Percentiles rank a stretch among this genome's conserved stretches.
These are phyloP conservation scores for Diploscapter pachys DNA, from an alignment of 1,140 invertebrate genomes.

Conservation along the genomic window DNA sequence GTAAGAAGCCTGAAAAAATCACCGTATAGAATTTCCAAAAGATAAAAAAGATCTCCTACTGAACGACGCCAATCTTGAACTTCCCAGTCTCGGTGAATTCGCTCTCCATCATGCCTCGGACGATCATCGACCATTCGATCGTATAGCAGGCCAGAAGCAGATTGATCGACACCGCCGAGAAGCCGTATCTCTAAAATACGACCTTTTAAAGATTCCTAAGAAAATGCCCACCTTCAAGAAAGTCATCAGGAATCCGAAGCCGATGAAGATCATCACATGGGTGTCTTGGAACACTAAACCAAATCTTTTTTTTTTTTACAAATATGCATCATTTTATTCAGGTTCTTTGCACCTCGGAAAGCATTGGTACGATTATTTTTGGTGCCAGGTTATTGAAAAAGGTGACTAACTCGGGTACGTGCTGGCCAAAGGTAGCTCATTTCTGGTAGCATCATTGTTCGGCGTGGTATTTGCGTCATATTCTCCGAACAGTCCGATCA, in stretches of 20 bases:
- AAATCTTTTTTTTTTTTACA: background rate
- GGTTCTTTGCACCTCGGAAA: background rate
- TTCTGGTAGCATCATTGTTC: constrained; percentile 9
- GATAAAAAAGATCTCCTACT: constrained; percentile 28
- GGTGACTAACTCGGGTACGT: constrained; percentile 19
- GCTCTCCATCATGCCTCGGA: constrained; percentile 47
- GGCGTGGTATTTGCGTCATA: constrained; percentile 28
- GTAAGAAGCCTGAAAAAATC: constrained; percentile 56
- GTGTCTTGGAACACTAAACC: constrained; percentile 56
- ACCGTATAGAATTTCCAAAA: constrained; percentile 46
- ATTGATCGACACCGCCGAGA: constrained; percentile 80
- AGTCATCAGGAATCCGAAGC: constrained; percentile 93
- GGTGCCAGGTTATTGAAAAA: background rate
- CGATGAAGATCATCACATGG: constrained; percentile 75
- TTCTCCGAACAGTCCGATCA: constrained; percentile 34
- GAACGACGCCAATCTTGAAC: constrained; percentile 46
- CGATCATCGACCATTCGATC: constrained; percentile 44
- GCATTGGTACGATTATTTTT: background rate
- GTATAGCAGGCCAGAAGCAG: constrained; percentile 69
- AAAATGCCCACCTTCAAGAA: constrained; percentile 69
- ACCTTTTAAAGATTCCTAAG: background rate
- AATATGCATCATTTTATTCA: background rate
- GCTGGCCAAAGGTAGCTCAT: constrained; percentile 19
- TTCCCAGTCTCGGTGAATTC: constrained; percentile 41
- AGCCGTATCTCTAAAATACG: constrained; percentile 70